A percentile compares a stretch with the other conserved stretches of the same genome.
These are phyloP conservation scores for Phocoena sinus DNA, from an alignment of 2,113 vertebrate species.

Conservation along the genomic window DNA sequence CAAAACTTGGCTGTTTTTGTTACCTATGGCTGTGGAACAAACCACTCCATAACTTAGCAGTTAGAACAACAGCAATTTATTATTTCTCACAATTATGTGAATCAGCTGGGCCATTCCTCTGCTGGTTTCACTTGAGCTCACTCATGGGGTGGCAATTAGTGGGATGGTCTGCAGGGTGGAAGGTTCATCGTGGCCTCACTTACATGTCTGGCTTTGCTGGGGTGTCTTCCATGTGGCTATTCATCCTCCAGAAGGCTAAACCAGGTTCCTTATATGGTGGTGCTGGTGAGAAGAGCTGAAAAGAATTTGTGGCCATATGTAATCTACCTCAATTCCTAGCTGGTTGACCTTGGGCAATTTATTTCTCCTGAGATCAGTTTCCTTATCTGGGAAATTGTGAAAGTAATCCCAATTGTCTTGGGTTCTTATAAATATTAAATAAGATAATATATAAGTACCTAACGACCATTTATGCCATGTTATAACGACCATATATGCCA, in stretches of 20 bases:
- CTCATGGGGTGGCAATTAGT: neutral
- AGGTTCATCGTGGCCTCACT: neutral
- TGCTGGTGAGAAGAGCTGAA: neutral
- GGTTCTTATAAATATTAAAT: neutral
- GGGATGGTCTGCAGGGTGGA: neutral
- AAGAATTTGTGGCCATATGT: neutral
- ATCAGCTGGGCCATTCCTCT: neutral
- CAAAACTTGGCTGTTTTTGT: neutral
- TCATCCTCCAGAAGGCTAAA: neutral
- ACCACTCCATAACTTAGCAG: neutral
- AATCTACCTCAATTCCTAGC: neutral
- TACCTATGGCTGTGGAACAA: neutral
- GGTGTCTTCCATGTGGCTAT: neutral
- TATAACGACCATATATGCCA: neutral
- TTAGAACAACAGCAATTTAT: neutral
- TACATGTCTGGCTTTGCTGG: neutral
- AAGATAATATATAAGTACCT: neutral
- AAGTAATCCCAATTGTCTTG: neutral
- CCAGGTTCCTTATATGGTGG: neutral
- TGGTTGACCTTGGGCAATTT: neutral
- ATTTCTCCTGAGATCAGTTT: neutral
- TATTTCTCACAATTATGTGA: neutral
- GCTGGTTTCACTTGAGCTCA: neutral
- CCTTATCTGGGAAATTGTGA: neutral
- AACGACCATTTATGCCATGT: neutral